These are phyloP conservation scores for Prostheceraeus crozeri DNA, from an alignment of 2,888 invertebrate species.

Conservation along the genomic window DNA sequence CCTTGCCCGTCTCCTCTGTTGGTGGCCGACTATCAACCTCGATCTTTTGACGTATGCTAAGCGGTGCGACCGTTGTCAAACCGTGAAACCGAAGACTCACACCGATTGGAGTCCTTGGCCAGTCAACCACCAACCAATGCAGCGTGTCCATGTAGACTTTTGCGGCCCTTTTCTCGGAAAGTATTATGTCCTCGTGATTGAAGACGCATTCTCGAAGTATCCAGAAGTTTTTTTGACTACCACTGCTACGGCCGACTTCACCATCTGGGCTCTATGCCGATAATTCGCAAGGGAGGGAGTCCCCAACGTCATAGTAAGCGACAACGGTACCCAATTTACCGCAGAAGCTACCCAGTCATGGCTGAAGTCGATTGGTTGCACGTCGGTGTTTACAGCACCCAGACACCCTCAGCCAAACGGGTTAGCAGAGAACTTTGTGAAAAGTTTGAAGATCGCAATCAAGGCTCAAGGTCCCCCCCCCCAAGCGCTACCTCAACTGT, in stretches of 20 bases:
- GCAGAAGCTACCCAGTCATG: neutral
- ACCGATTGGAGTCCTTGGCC: slow-evolving; percentile 9
- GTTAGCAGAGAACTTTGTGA: slow-evolving; percentile 7
- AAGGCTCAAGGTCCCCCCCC: neutral
- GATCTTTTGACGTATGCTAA: neutral
- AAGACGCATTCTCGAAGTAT: neutral
- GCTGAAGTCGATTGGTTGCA: neutral
- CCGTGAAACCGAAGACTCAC: neutral
- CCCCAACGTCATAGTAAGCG: neutral
- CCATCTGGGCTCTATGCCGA: neutral
- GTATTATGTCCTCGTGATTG: slow-evolving; percentile 6
- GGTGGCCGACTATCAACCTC: slow-evolving; percentile 19
- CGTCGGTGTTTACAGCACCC: neutral
- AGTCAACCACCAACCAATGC: slow-evolving; percentile 16
- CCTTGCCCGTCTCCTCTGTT: slow-evolving; percentile 2
- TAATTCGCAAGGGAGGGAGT: slow-evolving; percentile 20
- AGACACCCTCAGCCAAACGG: slow-evolving; percentile 7
- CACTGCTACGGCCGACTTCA: slow-evolving; percentile 9
- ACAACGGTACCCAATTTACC: slow-evolving; percentile 7
- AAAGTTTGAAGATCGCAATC: slow-evolving; percentile 4
- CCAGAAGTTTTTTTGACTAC: slow-evolving; percentile 21
- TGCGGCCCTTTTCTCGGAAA: slow-evolving; percentile 4
- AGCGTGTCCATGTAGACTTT: slow-evolving; percentile 3
- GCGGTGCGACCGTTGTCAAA: neutral
- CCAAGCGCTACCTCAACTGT: neutral